These are phyloP conservation scores for Rutpela maculata DNA, from an alignment of 2,888 invertebrate genomes.

Conservation along the genomic window DNA sequence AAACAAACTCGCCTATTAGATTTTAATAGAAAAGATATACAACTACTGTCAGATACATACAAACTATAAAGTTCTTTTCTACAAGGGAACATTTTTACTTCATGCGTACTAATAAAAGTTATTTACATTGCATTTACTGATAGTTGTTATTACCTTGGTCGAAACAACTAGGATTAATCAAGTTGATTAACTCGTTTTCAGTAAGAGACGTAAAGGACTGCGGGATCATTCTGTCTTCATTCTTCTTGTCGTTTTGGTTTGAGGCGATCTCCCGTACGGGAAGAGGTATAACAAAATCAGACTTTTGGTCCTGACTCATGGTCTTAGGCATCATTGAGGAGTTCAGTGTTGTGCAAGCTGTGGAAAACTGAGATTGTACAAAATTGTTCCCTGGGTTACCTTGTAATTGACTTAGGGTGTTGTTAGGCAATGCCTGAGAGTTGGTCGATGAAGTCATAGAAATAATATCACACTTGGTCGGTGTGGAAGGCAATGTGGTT, in stretches of 20 bases:
- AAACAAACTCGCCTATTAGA: slow-evolving; percentile 12
- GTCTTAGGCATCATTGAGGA: slow-evolving; percentile 44
- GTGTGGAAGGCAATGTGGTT: slow-evolving; percentile 43
- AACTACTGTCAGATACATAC: slow-evolving; percentile 29
- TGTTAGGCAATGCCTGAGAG: slow-evolving; percentile 42
- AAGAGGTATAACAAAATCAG: slow-evolving; percentile 62
- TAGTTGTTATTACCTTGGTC: slow-evolving; percentile 81
- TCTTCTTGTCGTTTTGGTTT: slow-evolving; percentile 70
- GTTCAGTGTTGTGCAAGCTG: slow-evolving; percentile 38
- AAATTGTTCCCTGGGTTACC: slow-evolving; percentile 55
- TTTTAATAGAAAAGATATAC: slow-evolving; percentile 26
- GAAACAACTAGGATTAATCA: slow-evolving; percentile 93
- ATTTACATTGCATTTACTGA: slow-evolving; percentile 42
- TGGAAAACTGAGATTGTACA: slow-evolving; percentile 53
- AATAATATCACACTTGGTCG: slow-evolving; percentile 64
- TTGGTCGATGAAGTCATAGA: slow-evolving; percentile 53
- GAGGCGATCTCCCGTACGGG: slow-evolving; percentile 66
- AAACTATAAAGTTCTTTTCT: slow-evolving; percentile 26
- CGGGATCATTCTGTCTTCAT: slow-evolving; percentile 78
- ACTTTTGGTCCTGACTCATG: slow-evolving; percentile 50
- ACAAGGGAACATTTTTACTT: slow-evolving; percentile 42
- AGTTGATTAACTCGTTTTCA: slow-evolving; percentile 90
- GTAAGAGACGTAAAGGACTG: slow-evolving; percentile 89
- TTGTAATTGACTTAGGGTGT: slow-evolving; percentile 55
- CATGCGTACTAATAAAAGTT: slow-evolving; percentile 41